Evolutionary conservation across 2,888 invertebrate genomes (phyloP).

Genomic region (Ennomos erosarius): DNA sequence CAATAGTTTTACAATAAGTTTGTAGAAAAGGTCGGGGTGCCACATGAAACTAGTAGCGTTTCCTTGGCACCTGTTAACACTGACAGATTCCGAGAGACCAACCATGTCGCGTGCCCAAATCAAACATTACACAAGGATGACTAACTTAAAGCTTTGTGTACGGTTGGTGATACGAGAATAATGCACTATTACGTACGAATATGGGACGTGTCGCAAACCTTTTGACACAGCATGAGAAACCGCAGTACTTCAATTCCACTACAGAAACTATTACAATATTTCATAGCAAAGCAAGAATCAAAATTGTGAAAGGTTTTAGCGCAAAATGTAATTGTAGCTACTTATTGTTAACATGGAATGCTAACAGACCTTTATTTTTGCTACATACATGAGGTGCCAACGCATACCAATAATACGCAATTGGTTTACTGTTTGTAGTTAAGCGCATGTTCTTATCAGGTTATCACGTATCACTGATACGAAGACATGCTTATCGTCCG

Average conservation of each 20-base stretch:
- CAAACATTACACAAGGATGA: conserved; percentile 59
- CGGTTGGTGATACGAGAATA: conserved; percentile 58
- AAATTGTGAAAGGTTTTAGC: conserved; percentile 17
- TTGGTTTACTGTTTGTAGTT: conserved; percentile 16
- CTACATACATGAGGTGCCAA: conserved; percentile 4
- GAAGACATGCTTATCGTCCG: conserved; percentile 29
- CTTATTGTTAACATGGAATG: conserved; percentile 8
- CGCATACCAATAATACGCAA: conserved; percentile 3
- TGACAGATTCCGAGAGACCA: conserved; percentile 39
- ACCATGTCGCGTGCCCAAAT: conserved; percentile 48
- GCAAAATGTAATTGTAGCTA: conserved; percentile 2
- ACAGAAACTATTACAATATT: conserved; percentile 15
- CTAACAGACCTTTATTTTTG: conserved; percentile 6
- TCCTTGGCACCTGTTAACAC: conserved; percentile 41
- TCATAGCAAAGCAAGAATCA: background rate
- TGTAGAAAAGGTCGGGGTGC: conserved; percentile 5
- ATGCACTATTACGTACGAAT: conserved; percentile 61
- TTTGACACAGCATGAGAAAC: conserved; percentile 51
- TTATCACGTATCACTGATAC: conserved; percentile 28
- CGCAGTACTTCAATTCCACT: conserved; percentile 39
- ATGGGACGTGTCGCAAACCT: conserved; percentile 73
- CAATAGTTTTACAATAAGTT: conserved; percentile 6
- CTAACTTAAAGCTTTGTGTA: conserved; percentile 63
- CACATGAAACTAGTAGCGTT: conserved; percentile 37
- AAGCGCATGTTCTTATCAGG: conserved; percentile 12